phyloP scores from a whole-genome alignment of 2,797 vertebrate species.

The Mus spretus region DNA sequence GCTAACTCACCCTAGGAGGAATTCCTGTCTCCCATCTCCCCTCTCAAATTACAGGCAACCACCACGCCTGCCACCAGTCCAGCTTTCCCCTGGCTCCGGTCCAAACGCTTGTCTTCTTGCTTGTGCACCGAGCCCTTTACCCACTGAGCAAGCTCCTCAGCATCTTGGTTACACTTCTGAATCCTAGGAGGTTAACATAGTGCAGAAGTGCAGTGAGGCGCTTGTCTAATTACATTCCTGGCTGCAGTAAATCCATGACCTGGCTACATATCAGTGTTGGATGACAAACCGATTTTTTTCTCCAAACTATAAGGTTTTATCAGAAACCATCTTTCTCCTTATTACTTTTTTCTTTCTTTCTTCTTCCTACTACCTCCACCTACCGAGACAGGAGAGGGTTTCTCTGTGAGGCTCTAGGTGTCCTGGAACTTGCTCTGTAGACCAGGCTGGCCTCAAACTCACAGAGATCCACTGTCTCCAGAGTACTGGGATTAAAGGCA shows the following conservation, averaged over 20 bases:
- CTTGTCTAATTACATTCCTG: neutral
- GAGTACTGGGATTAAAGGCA: neutral
- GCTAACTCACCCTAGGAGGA: too few relatives aligned
- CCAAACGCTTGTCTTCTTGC: neutral
- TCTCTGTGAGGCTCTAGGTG: neutral
- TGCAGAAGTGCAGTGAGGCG: neutral
- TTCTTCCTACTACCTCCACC: neutral
- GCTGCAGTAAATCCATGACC: conserved; percentile 5
- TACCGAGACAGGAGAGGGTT: neutral
- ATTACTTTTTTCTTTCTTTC: neutral
- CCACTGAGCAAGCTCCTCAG: neutral
- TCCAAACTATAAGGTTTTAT: conserved; percentile 42
- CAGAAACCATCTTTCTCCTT: neutral
- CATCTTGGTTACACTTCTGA: conserved; percentile 7
- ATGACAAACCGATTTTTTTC: conserved; percentile 54
- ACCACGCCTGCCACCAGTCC: neutral
- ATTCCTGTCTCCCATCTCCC: neutral
- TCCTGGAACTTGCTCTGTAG: neutral
- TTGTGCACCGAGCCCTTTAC: neutral
- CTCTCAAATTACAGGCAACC: neutral
- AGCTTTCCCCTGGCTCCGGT: neutral
- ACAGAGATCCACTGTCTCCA: neutral
- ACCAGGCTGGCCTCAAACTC: neutral
- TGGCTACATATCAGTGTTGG: conserved; percentile 8
- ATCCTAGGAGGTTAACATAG: neutral